Evolutionary conservation across 1,140 invertebrate genomes (phyloP).

Genomic region (Lamellibrachia luymesi): DNA sequence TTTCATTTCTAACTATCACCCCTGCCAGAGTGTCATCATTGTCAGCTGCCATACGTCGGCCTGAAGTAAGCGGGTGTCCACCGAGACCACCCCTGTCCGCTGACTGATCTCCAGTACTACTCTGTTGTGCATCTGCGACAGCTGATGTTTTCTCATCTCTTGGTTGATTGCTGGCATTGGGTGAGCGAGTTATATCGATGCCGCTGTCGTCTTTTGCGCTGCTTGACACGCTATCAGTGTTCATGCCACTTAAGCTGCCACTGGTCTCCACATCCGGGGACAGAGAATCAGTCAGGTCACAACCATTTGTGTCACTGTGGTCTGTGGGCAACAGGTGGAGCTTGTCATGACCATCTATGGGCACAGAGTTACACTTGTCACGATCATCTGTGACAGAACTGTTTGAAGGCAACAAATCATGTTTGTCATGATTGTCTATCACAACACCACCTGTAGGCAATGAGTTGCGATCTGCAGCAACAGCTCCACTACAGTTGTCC

Average conservation of each 20-base stretch:
- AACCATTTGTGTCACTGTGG: not conserved
- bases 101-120: not conserved
- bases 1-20: conserved; percentile 31
- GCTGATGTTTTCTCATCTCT: conserved; percentile 43
- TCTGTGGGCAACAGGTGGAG: not conserved
- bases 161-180: conserved; percentile 30
- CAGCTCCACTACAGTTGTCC: not conserved
- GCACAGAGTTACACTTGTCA: not conserved
- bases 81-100: conserved; percentile 24
- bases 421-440: not conserved
- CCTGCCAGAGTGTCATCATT: conserved; percentile 32
- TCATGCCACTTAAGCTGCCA: not conserved
- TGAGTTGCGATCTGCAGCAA: not conserved
- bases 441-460: not conserved
- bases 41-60: conserved; percentile 20
- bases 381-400: not conserved
- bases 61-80: conserved; percentile 27
- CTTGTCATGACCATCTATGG: not conserved
- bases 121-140: conserved; percentile 44
- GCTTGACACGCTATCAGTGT: not conserved
- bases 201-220: conserved; percentile 52
- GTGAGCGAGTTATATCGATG: conserved; percentile 48
- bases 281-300: not conserved
- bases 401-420: not conserved
- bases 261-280: not conserved